Conservation (phyloP, 2,797 vertebrate genomes). For the Microchirus variegatus region DNA sequence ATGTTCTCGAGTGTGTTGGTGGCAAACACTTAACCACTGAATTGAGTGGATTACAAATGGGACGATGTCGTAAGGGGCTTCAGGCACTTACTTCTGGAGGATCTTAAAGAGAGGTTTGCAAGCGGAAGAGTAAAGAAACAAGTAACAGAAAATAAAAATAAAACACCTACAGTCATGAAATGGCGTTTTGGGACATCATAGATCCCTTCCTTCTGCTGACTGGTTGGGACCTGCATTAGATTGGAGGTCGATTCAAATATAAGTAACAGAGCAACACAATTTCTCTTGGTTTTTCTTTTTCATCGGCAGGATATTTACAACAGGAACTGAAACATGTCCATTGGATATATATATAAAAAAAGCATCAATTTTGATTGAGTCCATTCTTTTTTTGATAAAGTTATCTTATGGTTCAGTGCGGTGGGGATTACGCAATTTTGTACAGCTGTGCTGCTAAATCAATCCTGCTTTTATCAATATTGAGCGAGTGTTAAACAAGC, state of each 20-base stretch:
- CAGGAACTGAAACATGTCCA: constrained; percentile 42
- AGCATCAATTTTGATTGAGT: constrained; percentile 40
- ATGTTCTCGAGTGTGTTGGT: constrained; percentile 18
- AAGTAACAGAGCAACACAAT: constrained; percentile 66
- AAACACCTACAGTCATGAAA: constrained; percentile 98
- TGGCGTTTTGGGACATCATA: constrained; percentile 99
- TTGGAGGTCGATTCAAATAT: constrained; percentile 72
- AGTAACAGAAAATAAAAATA: constrained; percentile 77
- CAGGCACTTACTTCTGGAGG: constrained; percentile 53
- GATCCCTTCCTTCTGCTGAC: constrained; percentile 99
- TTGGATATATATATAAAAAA: constrained; percentile 37
- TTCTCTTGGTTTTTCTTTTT: constrained; percentile 10
- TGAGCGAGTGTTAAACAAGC: constrained; percentile 43
- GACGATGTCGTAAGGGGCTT: constrained; percentile 33
- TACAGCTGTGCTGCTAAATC: constrained; percentile 57
- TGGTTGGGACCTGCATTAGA: constrained; percentile 93
- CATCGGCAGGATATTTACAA: constrained; percentile 38
- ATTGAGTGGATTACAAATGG: not conserved
- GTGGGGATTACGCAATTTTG: constrained; percentile 57
- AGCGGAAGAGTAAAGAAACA: constrained; percentile 64
- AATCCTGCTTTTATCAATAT: too few relatives aligned
- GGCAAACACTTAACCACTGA: not conserved
- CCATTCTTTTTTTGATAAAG: constrained; percentile 19
- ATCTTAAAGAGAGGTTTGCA: constrained; percentile 80
- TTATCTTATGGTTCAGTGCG: constrained; percentile 42